phyloP scores from a whole-genome alignment of 2,113 vertebrate genomes.

The Pholis gunnellus region DNA sequence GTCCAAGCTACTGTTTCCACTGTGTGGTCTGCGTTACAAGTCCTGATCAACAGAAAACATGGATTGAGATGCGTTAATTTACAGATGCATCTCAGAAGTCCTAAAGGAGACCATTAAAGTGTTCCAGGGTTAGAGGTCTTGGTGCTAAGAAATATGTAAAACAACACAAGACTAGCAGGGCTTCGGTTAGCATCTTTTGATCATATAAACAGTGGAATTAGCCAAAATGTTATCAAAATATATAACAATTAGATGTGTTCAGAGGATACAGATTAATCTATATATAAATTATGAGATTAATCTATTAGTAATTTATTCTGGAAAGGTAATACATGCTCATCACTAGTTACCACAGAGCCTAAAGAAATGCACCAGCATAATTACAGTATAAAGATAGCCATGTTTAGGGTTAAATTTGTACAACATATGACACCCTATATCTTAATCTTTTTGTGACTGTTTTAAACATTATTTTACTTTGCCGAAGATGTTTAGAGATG shows the following conservation, averaged over 20 bases:
- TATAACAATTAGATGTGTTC: background rate
- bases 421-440: background rate
- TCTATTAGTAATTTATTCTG: background rate
- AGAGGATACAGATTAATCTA: background rate
- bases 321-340: background rate
- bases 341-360: background rate
- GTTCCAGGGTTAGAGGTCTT: background rate
- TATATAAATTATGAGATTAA: background rate
- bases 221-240: background rate
- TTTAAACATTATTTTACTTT: background rate
- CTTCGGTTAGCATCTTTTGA: background rate
- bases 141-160: background rate
- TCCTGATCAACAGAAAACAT: background rate
- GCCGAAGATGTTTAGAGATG: background rate
- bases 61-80: background rate
- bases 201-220: background rate
- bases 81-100: background rate
- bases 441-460: background rate
- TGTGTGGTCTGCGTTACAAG: slow-evolving; percentile 8
- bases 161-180: background rate
- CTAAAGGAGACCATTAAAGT: background rate
- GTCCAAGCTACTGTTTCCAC: slow-evolving; percentile 15
- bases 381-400: background rate
- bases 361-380: background rate
- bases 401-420: background rate